Evolutionary conservation across 1,140 invertebrate genomes (phyloP).

Genomic region (Paralvinella palmiformis): DNA sequence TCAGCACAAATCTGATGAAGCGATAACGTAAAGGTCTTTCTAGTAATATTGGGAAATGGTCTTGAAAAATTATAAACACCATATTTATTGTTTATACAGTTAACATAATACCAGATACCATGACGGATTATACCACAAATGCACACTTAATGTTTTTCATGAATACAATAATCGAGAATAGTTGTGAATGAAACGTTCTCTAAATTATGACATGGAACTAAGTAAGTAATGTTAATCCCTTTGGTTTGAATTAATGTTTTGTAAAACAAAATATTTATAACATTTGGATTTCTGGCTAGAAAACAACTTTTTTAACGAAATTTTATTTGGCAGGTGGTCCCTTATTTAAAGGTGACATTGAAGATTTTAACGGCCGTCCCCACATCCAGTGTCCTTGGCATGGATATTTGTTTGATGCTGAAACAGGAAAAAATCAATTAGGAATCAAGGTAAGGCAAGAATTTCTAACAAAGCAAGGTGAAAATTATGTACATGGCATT

Average conservation of each 20-base stretch:
- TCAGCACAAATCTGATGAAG: background rate
- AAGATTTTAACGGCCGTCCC: slow-evolving; percentile 34
- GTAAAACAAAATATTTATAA: background rate
- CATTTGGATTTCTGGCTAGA: background rate
- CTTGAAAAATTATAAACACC: too few species aligned
- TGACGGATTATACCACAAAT: too few species aligned
- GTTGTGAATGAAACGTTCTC: background rate
- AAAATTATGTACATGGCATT: background rate
- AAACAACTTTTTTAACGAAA: background rate
- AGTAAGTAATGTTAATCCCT: background rate
- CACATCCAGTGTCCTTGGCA: slow-evolving; percentile 44
- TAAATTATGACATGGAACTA: background rate
- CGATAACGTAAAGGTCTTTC: background rate
- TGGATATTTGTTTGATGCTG: slow-evolving; percentile 39
- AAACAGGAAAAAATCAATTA: slow-evolving; percentile 34
- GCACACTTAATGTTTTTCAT: too few species aligned
- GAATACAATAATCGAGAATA: background rate
- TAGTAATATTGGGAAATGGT: too few species aligned
- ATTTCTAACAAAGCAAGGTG: background rate
- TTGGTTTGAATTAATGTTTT: background rate
- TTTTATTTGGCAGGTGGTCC: slow-evolving; percentile 29
- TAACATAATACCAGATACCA: too few species aligned
- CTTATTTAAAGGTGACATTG: slow-evolving; percentile 36
- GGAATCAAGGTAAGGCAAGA: slow-evolving; percentile 30
- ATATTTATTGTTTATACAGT: too few species aligned